A percentile compares a stretch with the other conserved stretches of the same genome.
These are phyloP conservation scores for Callithrix jacchus DNA, from an alignment of 2,113 vertebrate genomes.

Conservation along the genomic window DNA sequence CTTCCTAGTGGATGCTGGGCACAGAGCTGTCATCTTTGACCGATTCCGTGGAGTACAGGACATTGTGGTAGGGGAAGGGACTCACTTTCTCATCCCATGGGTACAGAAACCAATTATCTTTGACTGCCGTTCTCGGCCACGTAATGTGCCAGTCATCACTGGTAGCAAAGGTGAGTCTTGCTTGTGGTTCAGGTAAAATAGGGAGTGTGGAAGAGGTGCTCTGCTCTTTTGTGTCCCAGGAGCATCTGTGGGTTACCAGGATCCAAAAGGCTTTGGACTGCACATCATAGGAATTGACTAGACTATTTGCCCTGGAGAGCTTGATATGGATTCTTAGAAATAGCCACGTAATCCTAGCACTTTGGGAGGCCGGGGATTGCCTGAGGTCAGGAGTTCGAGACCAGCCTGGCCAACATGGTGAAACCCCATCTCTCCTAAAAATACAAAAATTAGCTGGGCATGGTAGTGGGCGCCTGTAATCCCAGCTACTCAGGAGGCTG, in stretches of 20 bases:
- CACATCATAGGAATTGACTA: background rate
- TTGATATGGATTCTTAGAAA: background rate
- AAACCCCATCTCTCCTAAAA: background rate
- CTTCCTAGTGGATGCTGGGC: constrained; percentile 93
- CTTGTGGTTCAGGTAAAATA: background rate
- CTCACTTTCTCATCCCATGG: constrained; percentile 98
- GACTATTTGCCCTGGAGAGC: background rate
- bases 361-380: background rate
- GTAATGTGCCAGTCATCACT: constrained; percentile 96
- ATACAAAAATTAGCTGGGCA: background rate
- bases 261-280: background rate
- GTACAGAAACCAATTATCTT: constrained; percentile 97
- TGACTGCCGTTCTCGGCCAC: constrained; percentile 96
- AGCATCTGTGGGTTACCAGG: background rate
- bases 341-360: background rate
- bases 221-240: background rate
- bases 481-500: background rate
- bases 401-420: background rate
- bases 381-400: background rate
- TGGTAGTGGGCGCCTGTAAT: too few species aligned
- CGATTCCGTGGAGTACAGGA: constrained; percentile 95
- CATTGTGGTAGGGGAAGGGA: constrained; percentile 92
- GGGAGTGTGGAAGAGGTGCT: background rate
- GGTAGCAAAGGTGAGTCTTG: constrained; percentile 94
- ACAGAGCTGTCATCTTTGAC: constrained; percentile 97